A percentile compares a stretch with the other conserved stretches of the same genome.
Evolutionary conservation across 1,140 invertebrate species (phyloP).

Genomic region (Laupala kohalensis): DNA sequence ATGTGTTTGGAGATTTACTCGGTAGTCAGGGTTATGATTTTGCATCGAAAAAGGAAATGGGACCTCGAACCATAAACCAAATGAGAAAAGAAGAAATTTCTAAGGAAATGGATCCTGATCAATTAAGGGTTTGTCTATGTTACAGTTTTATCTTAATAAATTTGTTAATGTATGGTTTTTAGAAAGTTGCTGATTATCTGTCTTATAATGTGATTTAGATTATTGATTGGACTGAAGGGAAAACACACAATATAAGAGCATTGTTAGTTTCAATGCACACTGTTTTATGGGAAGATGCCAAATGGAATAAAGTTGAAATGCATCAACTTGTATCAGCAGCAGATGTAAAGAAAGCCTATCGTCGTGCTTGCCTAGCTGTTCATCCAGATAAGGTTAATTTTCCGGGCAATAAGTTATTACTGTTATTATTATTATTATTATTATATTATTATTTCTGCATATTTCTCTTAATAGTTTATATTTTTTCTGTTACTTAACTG

Average conservation of each 20-base stretch:
- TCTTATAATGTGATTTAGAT: constrained; percentile 31
- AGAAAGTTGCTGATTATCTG: too few species aligned
- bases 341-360: constrained; percentile 92
- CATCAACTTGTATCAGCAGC: constrained; percentile 75
- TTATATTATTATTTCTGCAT: neutral
- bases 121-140: constrained; percentile 50
- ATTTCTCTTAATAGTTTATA: neutral
- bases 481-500: too few species aligned
- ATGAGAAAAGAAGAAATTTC: constrained; percentile 81
- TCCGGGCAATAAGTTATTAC: too few species aligned
- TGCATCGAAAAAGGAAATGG: constrained; percentile 54
- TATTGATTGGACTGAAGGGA: constrained; percentile 80
- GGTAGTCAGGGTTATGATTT: constrained; percentile 80
- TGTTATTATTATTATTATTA: neutral
- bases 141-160: too few species aligned
- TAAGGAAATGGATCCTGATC: constrained; percentile 83
- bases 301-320: constrained; percentile 90
- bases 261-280: constrained; percentile 86
- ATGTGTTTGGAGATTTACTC: constrained; percentile 82
- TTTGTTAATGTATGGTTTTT: too few species aligned
- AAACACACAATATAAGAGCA: constrained; percentile 91
- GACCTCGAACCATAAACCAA: constrained; percentile 79
- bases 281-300: constrained; percentile 85
- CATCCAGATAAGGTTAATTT: constrained; percentile 93
- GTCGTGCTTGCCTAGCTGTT: constrained; percentile 88